Percentiles rank a stretch among this genome's conserved stretches.
phyloP scores from a whole-genome alignment of 1,140 invertebrate species.

The Microplitis demolitor region DNA sequence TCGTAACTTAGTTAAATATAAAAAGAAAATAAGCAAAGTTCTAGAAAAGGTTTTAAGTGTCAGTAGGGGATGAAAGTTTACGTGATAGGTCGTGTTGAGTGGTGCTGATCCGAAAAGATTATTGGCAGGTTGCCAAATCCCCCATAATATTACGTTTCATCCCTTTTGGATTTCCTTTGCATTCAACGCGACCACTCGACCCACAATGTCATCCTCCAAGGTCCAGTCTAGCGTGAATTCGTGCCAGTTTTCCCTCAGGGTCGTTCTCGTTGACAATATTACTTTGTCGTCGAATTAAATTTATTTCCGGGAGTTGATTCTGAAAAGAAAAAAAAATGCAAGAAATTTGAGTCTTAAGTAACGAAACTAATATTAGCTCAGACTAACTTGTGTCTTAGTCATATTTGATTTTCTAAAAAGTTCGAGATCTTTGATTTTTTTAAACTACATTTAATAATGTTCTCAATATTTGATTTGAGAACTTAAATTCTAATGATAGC shows the following conservation, averaged over 20 bases:
- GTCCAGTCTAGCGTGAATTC: conserved; percentile 20
- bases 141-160: conserved; percentile 35
- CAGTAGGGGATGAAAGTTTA: not conserved
- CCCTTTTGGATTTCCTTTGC: conserved; percentile 29
- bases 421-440: no score
- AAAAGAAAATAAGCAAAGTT: not conserved
- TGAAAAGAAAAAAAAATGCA: not conserved
- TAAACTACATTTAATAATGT: no score
- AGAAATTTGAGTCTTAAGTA: not conserved
- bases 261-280: not conserved
- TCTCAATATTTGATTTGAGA: no score
- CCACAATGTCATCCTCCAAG: conserved; percentile 31
- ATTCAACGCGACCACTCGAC: conserved; percentile 34
- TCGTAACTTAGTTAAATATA: not conserved
- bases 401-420: no score
- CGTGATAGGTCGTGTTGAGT: conserved; percentile 16
- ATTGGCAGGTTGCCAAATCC: conserved; percentile 42
- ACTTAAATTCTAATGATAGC: no score
- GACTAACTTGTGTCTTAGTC: not conserved
- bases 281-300: not conserved
- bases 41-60: not conserved
- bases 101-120: conserved; percentile 43
- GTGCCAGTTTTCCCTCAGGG: conserved; percentile 11
- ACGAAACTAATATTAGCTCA: not conserved
- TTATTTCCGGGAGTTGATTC: not conserved